Evolutionary conservation across 2,888 invertebrate genomes (phyloP).

Genomic region (Agrochola circellaris): DNA sequence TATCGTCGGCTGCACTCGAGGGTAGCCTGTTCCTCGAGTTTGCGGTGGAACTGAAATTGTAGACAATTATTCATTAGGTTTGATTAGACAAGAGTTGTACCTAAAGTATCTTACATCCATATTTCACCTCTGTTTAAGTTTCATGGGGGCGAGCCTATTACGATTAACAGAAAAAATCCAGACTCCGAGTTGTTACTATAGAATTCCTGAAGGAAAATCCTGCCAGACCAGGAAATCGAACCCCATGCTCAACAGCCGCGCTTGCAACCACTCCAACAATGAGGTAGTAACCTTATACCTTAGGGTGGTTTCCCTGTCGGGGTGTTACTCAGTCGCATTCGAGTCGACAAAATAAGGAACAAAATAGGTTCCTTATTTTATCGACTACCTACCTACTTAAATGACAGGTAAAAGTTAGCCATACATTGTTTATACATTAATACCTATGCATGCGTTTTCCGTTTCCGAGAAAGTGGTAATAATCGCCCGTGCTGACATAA

Average conservation of each 20-base stretch:
- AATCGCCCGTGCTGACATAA: constrained; percentile 31
- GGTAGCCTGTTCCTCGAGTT: constrained; percentile 77
- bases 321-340: background rate
- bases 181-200: background rate
- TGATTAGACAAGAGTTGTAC: background rate
- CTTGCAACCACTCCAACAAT: background rate
- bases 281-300: background rate
- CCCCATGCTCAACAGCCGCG: background rate
- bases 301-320: background rate
- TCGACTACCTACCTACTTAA: too few relatives aligned
- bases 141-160: background rate
- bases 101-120: background rate
- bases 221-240: background rate
- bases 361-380: too few relatives aligned
- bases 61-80: background rate
- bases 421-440: constrained; percentile 11
- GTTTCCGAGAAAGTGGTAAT: constrained; percentile 39
- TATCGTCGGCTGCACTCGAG: constrained; percentile 80
- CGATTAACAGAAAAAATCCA: background rate
- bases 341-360: background rate
- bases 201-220: background rate
- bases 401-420: constrained; percentile 8
- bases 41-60: constrained; percentile 44
- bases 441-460: constrained; percentile 13
- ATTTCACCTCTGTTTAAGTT: background rate